A percentile compares a stretch with the other conserved stretches of the same genome.
Conservation (phyloP, 2,113 vertebrate genomes). For the Sander vitreus region DNA sequence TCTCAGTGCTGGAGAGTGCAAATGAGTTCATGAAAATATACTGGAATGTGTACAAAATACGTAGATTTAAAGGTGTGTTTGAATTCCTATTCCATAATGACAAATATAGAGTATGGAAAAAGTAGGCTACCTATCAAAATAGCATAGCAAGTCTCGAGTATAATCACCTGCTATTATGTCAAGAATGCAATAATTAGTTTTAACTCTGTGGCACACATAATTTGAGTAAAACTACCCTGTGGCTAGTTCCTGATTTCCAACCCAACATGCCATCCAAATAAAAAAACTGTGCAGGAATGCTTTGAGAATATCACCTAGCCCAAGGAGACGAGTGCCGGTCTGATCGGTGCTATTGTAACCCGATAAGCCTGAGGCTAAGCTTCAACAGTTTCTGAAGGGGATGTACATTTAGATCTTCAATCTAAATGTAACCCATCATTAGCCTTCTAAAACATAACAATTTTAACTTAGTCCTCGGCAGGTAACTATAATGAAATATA, state of each 20-base stretch:
- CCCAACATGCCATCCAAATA: slow-evolving; percentile 54
- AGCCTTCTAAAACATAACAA: background rate
- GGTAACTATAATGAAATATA: background rate
- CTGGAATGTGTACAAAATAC: background rate
- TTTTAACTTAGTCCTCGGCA: background rate
- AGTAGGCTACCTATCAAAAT: slow-evolving; percentile 12
- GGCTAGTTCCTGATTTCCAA: slow-evolving; percentile 65
- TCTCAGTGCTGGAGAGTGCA: background rate
- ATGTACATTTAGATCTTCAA: slow-evolving; percentile 61
- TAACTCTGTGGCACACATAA: slow-evolving; percentile 51
- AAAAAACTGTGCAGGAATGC: slow-evolving; percentile 68
- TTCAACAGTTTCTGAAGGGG: slow-evolving; percentile 66
- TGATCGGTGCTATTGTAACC: slow-evolving; percentile 76
- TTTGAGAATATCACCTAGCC: slow-evolving; percentile 64
- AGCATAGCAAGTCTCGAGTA: slow-evolving; percentile 42
- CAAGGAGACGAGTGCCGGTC: slow-evolving; percentile 59
- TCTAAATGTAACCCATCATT: background rate
- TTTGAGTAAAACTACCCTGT: slow-evolving; percentile 63
- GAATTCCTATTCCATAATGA: slow-evolving; percentile 5
- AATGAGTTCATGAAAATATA: slow-evolving; percentile 1
- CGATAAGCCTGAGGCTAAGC: slow-evolving; percentile 72
- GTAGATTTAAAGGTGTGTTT: slow-evolving; percentile 7
- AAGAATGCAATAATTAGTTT: slow-evolving; percentile 71
- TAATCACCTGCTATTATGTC: slow-evolving; percentile 68
- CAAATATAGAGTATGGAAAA: slow-evolving; percentile 10